Evolutionary conservation across 2,113 vertebrate genomes (phyloP).

Genomic region (Prunella himalayana): DNA sequence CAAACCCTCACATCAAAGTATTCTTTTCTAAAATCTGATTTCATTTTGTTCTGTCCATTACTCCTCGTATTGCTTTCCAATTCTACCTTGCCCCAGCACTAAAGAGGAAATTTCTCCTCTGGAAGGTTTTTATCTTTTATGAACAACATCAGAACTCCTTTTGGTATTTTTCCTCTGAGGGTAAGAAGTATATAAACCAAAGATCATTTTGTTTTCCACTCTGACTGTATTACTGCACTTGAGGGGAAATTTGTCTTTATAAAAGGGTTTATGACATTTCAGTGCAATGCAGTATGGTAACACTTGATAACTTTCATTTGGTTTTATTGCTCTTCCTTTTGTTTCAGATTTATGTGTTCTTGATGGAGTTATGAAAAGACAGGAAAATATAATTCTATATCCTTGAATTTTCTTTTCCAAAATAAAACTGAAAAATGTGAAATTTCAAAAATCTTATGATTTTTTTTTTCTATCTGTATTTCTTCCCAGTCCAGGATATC

Average conservation of each 20-base stretch:
- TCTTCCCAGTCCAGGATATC: neutral
- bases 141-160: slow-evolving; percentile 41
- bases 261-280: slow-evolving; percentile 53
- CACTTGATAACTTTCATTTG: slow-evolving; percentile 44
- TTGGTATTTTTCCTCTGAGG: slow-evolving; percentile 53
- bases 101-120: slow-evolving; percentile 52
- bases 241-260: slow-evolving; percentile 64
- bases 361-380: neutral
- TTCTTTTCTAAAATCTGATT: slow-evolving; percentile 23
- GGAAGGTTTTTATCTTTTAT: slow-evolving; percentile 51
- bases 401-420: neutral
- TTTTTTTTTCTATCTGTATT: neutral
- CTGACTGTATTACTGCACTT: slow-evolving; percentile 53
- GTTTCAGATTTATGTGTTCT: neutral
- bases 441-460: neutral
- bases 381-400: neutral
- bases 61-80: slow-evolving; percentile 15
- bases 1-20: neutral
- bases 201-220: slow-evolving; percentile 44
- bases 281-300: neutral
- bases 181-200: slow-evolving; percentile 51
- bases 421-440: neutral
- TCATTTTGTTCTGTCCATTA: slow-evolving; percentile 36
- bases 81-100: slow-evolving; percentile 28
- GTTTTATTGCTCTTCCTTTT: slow-evolving; percentile 38